A percentile compares a stretch with the other conserved stretches of the same genome.
phyloP scores from a whole-genome alignment of 1,140 invertebrate species.

The Leucophenga varia region DNA sequence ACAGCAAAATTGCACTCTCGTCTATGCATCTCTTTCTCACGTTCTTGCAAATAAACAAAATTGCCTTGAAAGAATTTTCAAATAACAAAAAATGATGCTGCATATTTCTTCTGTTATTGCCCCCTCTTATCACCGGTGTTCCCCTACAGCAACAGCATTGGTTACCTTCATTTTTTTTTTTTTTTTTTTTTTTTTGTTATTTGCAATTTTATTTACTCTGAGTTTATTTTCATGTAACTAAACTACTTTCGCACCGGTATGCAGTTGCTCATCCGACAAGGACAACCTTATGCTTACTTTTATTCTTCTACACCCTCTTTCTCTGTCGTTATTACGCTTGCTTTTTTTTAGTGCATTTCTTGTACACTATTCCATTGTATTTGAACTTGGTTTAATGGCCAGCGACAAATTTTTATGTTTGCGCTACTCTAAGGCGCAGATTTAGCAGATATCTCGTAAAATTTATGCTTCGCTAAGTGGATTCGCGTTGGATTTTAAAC shows the following conservation, averaged over 20 bases:
- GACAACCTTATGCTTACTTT: no score
- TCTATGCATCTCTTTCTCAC: no score
- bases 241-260: constrained; percentile 15
- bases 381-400: no score
- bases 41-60: no score
- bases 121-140: no score
- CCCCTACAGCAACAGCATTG: constrained; percentile 13
- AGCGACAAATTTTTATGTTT: constrained; percentile 19
- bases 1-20: no score
- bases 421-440: constrained; percentile 19
- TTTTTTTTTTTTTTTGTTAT: constrained; percentile 10
- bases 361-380: no score
- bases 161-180: constrained; percentile 16
- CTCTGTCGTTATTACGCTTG: no score
- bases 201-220: constrained; percentile 44
- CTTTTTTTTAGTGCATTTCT: no score
- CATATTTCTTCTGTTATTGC: no score
- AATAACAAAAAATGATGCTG: constrained; percentile 3
- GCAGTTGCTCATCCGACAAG: background rate
- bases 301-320: no score
- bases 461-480: constrained; percentile 52
- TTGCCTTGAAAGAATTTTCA: no score
- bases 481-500: constrained; percentile 35
- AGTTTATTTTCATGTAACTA: constrained; percentile 26
- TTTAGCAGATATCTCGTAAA: constrained; percentile 35